These are phyloP conservation scores for Tholera decimalis DNA, from an alignment of 2,888 invertebrate species.

Conservation along the genomic window DNA sequence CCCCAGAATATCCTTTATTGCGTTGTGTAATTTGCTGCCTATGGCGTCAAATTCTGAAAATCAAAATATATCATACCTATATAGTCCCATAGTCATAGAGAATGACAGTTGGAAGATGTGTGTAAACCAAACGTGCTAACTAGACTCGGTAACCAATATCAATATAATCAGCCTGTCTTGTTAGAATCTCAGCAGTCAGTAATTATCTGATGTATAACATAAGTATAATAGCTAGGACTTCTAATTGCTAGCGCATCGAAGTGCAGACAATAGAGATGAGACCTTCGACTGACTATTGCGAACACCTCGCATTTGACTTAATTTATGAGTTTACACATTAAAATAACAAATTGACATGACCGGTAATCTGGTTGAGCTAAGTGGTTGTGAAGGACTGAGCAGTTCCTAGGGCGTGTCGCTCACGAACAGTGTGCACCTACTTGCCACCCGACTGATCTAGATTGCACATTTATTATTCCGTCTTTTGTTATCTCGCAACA, in stretches of 20 bases:
- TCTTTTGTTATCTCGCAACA: slow-evolving; percentile 76
- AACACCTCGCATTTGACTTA: slow-evolving; percentile 77
- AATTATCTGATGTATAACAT: slow-evolving; percentile 59
- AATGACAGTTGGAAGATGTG: slow-evolving; percentile 4
- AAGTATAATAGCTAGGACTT: slow-evolving; percentile 73
- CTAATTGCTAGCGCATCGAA: slow-evolving; percentile 77
- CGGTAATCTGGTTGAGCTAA: slow-evolving; percentile 78
- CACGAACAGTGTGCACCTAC: slow-evolving; percentile 79
- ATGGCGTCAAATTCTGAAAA: not conserved
- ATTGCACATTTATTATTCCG: slow-evolving; percentile 77
- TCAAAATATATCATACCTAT: too few relatives aligned
- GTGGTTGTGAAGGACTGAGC: slow-evolving; percentile 83
- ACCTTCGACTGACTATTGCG: slow-evolving; percentile 76
- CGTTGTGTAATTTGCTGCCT: not conserved
- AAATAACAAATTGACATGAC: slow-evolving; percentile 85
- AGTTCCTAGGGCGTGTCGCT: slow-evolving; percentile 84
- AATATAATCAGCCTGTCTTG: slow-evolving; percentile 59
- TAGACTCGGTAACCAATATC: slow-evolving; percentile 28
- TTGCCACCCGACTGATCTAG: slow-evolving; percentile 71
- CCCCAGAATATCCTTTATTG: not conserved
- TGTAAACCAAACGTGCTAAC: slow-evolving; percentile 17
- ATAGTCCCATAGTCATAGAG: not conserved
- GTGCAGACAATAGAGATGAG: slow-evolving; percentile 78
- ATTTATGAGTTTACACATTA: slow-evolving; percentile 82
- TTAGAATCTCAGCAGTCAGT: slow-evolving; percentile 67